phyloP scores from a whole-genome alignment of 2,113 vertebrate genomes.

The Hyperopisus bebe region DNA sequence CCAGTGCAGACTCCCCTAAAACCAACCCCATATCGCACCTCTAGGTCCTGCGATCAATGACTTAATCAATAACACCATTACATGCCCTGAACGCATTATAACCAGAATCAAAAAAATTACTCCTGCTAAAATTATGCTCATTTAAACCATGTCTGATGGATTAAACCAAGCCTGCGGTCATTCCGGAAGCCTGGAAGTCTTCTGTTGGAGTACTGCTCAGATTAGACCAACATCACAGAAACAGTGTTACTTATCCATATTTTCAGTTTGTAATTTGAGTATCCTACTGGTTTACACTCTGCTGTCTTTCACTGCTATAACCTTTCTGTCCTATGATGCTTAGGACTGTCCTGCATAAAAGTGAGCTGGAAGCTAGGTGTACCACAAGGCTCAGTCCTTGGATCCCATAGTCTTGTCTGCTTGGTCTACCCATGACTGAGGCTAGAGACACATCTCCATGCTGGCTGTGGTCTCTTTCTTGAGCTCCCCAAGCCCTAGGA shows the following conservation, averaged over 20 bases:
- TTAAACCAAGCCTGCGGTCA: not conserved
- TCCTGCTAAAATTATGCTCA: not conserved
- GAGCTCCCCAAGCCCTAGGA: not conserved
- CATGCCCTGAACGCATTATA: not conserved
- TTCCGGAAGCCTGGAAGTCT: not conserved
- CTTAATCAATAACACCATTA: not conserved
- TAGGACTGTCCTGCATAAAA: not conserved
- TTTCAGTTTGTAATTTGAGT: not conserved
- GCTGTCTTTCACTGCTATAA: not conserved
- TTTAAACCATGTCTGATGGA: not conserved
- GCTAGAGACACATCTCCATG: not conserved
- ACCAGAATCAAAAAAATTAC: not conserved
- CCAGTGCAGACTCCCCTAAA: not conserved
- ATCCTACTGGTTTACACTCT: not conserved
- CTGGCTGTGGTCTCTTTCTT: not conserved
- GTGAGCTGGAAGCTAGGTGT: not conserved
- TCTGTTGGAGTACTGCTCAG: not conserved
- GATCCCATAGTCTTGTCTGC: not conserved
- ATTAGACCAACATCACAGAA: not conserved
- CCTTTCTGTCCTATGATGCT: not conserved
- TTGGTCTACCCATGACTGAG: not conserved
- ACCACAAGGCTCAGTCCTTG: not conserved
- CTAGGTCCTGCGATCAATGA: not conserved
- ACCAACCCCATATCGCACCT: not conserved
- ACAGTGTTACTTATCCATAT: not conserved